Evolutionary conservation across 2,888 invertebrate species (phyloP), one percentile per base, ranked within the genome.

Genomic region (Stegana nigrithorax): DNA sequence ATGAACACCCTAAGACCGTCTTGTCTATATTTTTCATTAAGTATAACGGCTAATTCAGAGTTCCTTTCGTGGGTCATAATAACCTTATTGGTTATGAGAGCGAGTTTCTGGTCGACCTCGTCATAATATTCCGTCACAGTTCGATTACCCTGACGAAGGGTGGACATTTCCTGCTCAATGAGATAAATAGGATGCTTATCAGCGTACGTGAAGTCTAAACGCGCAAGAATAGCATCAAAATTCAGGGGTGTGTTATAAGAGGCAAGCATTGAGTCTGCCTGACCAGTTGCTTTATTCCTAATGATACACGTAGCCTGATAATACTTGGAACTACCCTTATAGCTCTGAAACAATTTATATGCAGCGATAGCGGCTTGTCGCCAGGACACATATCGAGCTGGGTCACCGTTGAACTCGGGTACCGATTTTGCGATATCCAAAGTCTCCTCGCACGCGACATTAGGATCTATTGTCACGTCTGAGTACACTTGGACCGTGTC

Each of bases 201-300:
- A 10, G 50, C 19, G n/a, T 62, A 62, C 4, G 57, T 62, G 19
- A 47, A 57, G 25, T 56, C 42, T 17, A 62, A 36, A n/a, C 61
- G n/a, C 8, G 26, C 39, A 5, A 57, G 27, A 3, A 62, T 62
- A 1, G 47, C 61, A 19, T 25, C 23, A 17, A 53, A 57, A 62
- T 42, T 60, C 7, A 53, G 7, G 8, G 29, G 6, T 2, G 59
- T 59, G 17, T 25, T 59, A 26, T 51, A 59, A 8, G 59, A 59
- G 7, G 50, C 27, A 5, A 59, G 14, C 7, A 29, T 8, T 23
- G 8, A 5, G 25, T 55, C 55, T 2, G 56, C 61, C 8, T 32
- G 32, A 7, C 12, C 53, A 42, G n/a, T 55, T 17, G 42, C 42
- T 27, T 60, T 60, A 26, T 60, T 60, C 14, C 39, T 50, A 21